These are phyloP conservation scores for Yponomeuta evonymella DNA, from an alignment of 2,888 invertebrate genomes.

Conservation along the genomic window DNA sequence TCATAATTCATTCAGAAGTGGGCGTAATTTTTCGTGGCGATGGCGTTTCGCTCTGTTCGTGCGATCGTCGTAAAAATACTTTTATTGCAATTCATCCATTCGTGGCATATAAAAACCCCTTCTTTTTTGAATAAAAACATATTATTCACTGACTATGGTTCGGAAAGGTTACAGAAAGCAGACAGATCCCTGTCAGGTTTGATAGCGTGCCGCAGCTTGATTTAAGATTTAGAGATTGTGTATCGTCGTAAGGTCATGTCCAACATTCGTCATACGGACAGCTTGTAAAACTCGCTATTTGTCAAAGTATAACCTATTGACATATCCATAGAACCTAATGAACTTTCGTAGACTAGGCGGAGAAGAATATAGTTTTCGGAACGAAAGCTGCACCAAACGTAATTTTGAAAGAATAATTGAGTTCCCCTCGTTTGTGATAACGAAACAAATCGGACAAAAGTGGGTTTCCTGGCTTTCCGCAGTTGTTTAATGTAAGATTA, in stretches of 20 bases:
- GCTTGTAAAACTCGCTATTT: constrained; percentile 57
- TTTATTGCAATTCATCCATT: constrained; percentile 66
- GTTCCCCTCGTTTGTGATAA: constrained; percentile 7
- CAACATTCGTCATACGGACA: constrained; percentile 58
- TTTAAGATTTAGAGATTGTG: constrained; percentile 57
- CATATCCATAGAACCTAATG: constrained; percentile 34
- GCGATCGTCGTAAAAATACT: constrained; percentile 59
- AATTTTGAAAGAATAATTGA: not conserved
- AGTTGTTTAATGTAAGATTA: constrained; percentile 36
- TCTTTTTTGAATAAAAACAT: constrained; percentile 11
- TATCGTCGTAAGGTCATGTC: constrained; percentile 66
- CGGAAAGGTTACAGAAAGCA: constrained; percentile 13
- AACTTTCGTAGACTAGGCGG: constrained; percentile 35
- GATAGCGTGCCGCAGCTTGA: constrained; percentile 59
- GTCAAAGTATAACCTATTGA: constrained; percentile 33
- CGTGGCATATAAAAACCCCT: constrained; percentile 51
- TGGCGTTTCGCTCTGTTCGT: not conserved
- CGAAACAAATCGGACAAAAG: constrained; percentile 10
- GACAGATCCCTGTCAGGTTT: constrained; percentile 47
- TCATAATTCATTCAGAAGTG: constrained; percentile 10
- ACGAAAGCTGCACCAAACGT: not conserved
- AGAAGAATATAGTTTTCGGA: constrained; percentile 31
- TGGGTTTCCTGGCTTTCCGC: not conserved
- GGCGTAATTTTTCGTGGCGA: not conserved
- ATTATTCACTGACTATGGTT: constrained; percentile 6